Conservation (phyloP, 2,113 vertebrate species). For the Triplophysa siluroides region DNA sequence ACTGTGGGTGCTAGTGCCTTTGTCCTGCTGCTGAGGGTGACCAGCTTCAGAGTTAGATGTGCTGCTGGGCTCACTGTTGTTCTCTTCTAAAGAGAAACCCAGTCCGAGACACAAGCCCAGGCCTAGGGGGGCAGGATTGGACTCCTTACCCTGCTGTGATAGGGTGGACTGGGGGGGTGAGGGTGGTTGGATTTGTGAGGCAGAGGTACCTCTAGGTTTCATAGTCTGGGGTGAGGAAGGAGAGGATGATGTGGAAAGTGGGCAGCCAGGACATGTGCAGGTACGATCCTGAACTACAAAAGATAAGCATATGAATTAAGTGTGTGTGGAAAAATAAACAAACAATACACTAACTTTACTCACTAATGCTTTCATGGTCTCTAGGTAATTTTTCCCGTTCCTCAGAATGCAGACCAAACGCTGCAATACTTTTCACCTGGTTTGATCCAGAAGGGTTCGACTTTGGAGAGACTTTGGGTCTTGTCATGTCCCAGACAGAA, state of each 20-base stretch:
- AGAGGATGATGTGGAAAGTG: constrained; percentile 61
- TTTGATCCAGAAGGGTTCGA: constrained; percentile 42
- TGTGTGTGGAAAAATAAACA: background rate
- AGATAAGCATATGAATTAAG: background rate
- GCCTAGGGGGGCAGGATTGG: constrained; percentile 36
- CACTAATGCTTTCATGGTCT: constrained; percentile 51
- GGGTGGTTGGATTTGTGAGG: constrained; percentile 12
- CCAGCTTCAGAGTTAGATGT: constrained; percentile 23
- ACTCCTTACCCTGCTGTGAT: constrained; percentile 58
- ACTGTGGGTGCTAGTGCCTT: constrained; percentile 50
- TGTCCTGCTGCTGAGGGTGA: constrained; percentile 52
- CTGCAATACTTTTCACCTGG: constrained; percentile 56
- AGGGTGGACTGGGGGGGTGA: background rate
- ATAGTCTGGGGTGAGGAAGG: constrained; percentile 59
- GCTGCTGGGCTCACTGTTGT: constrained; percentile 44
- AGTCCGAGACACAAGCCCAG: constrained; percentile 57
- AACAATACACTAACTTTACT: constrained; percentile 24
- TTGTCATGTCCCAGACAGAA: constrained; percentile 65
- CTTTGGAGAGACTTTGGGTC: constrained; percentile 59
- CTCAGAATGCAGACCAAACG: constrained; percentile 24
- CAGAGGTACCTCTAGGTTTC: constrained; percentile 53
- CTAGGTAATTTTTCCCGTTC: constrained; percentile 45
- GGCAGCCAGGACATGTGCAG: constrained; percentile 75
- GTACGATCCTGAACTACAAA: constrained; percentile 62
- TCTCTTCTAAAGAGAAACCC: constrained; percentile 59